Percentiles rank a stretch among this genome's conserved stretches.
Evolutionary conservation across 2,888 invertebrate species (phyloP).

Genomic region (Stratiomys singularior): DNA sequence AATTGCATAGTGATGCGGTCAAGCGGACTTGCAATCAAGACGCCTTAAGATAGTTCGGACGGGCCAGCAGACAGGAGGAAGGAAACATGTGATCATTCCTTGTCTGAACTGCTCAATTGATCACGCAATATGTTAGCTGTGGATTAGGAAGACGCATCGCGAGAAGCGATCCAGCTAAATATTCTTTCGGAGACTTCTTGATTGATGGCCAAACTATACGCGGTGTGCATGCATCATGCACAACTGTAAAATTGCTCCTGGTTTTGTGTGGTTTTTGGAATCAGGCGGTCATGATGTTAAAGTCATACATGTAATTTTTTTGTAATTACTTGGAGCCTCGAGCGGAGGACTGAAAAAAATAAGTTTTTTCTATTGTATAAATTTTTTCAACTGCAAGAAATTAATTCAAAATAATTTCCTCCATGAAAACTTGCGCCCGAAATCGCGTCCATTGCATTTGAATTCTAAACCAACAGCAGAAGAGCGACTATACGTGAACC

Average conservation of each 20-base stretch:
- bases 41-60: neutral
- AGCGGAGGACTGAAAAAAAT: too few relatives aligned
- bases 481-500: neutral
- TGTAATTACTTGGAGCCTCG: too few relatives aligned
- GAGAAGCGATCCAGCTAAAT: neutral
- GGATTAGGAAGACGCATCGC: slow-evolving; percentile 19
- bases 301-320: too few relatives aligned
- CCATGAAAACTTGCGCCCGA: too few relatives aligned
- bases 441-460: too few relatives aligned
- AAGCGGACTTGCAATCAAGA: too few relatives aligned
- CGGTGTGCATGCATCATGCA: slow-evolving; percentile 1
- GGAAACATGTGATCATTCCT: neutral
- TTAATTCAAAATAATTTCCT: too few relatives aligned
- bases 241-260: neutral
- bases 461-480: too few relatives aligned
- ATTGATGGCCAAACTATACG: slow-evolving; percentile 28
- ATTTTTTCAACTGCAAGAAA: too few relatives aligned
- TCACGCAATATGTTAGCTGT: neutral
- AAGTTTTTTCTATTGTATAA: too few relatives aligned
- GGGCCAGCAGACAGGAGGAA: neutral
- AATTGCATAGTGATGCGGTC: too few relatives aligned
- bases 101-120: neutral
- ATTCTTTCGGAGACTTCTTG: neutral
- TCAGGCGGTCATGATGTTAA: too few relatives aligned
- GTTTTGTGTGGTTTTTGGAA: neutral